Evolutionary conservation across 2,113 vertebrate genomes (phyloP).

Genomic region (Sisor rabdophorus): DNA sequence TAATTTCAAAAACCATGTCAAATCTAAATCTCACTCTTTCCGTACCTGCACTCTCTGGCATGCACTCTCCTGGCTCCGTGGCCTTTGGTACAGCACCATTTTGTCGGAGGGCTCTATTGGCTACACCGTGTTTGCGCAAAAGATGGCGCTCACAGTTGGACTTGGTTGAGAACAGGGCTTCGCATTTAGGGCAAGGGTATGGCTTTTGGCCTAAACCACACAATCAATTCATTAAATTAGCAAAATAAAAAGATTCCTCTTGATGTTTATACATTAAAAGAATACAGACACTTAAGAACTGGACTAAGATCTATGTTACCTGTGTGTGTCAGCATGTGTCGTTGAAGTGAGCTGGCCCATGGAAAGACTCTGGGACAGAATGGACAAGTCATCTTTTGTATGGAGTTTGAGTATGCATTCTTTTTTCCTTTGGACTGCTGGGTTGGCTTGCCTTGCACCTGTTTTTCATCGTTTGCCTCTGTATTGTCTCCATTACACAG

Average conservation of each 20-base stretch:
- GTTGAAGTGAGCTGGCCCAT: conserved; percentile 91
- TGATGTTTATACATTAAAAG: not conserved
- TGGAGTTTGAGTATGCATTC: conserved; percentile 86
- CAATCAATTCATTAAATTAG: not conserved
- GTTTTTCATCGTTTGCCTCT: conserved; percentile 68
- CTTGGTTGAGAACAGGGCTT: conserved; percentile 75
- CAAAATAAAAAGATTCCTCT: not conserved
- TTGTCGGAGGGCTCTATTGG: conserved; percentile 73
- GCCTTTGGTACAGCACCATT: conserved; percentile 67
- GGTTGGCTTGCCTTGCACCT: conserved; percentile 55
- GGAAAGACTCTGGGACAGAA: conserved; percentile 92
- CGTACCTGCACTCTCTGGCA: conserved; percentile 72
- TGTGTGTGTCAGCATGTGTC: conserved; percentile 93
- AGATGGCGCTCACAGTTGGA: conserved; percentile 76
- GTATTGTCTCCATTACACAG: conserved; percentile 70
- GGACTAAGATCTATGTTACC: conserved; percentile 70
- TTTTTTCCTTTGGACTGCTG: conserved; percentile 76
- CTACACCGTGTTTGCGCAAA: conserved; percentile 71
- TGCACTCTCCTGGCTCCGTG: conserved; percentile 69
- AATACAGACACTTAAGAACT: not conserved
- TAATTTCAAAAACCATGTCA: not conserved
- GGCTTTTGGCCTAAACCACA: conserved; percentile 70
- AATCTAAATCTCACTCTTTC: not conserved
- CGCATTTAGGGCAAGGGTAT: conserved; percentile 70
- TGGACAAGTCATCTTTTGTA: conserved; percentile 90